Base-by-base conservation (phyloP, 2,888 invertebrate species). In the Apantesis nais region DNA sequence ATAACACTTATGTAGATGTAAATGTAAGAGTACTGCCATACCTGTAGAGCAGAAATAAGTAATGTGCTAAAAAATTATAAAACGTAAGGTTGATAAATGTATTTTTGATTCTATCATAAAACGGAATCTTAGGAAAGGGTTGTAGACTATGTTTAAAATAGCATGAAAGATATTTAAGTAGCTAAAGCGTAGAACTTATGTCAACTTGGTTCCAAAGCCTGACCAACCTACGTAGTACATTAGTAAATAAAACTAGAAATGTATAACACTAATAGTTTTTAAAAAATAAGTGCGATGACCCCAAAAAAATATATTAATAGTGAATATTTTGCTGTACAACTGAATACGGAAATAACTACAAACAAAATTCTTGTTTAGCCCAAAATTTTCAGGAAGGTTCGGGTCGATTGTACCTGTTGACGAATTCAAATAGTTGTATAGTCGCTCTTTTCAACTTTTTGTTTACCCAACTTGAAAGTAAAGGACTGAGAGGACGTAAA, bases 351-450 rank as follows among this genome's bases (percentile, higher is more conserved):
- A 60, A 25, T 7, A 66, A 55, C 34, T 62, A 52, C 1, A 55
- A 16, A 61, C 19, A 48, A 70, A 44, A 44, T 64, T 68, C 41
- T 71, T 65, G 67, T 62, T 70, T 65, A 71, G 62, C n/a, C 4
- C 12, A 25, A 71, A 70, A 69, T 70, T 71, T 70, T 31, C 16
- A 19, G 16, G 19, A 16, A n/a, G 63, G 58, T 66, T 34, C 67
- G 29, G 39, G n/a, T 64, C 55, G 14, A 67, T 34, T 48, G 8
- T 65, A 61, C 68, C 55, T 67, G 52, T 70, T 69, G 58, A 69
- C 31, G 65, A 55, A 72, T 65, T 39, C 62, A 58, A 44, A 66
- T 72, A 71, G 70, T 71, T 73, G 31, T 31, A n/a, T 41, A 44
- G 34, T 60, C 63, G 58, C 16, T 58, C 58, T 34, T 66, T 73